Evolutionary conservation across 2,888 invertebrate genomes (phyloP).

Genomic region (Stratiomys singularior): DNA sequence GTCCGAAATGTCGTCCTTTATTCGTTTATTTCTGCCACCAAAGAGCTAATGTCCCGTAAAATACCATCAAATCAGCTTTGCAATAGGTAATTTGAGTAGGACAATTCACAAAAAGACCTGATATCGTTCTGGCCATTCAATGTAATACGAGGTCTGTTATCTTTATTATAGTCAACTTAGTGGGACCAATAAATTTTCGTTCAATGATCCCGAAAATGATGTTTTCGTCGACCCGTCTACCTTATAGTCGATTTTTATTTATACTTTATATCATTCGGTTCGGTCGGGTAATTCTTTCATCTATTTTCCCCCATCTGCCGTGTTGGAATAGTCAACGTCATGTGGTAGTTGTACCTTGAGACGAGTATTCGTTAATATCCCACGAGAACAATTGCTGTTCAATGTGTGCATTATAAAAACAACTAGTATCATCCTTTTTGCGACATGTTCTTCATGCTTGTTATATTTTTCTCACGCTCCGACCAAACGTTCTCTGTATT

Average conservation of each 20-base stretch:
- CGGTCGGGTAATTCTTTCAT: not conserved
- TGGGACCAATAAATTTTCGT: constrained; percentile 51
- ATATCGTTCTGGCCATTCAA: not conserved
- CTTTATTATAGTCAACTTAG: constrained; percentile 44
- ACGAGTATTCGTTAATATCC: constrained; percentile 16
- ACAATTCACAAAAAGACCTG: not conserved
- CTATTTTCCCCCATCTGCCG: not conserved
- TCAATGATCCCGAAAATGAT: constrained; percentile 52
- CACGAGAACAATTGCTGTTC: constrained; percentile 34
- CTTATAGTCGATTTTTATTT: not conserved
- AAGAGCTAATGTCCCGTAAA: constrained; percentile 25
- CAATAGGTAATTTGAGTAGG: not conserved
- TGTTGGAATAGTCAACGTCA: no score
- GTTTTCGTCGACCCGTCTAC: constrained; percentile 44
- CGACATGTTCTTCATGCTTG: not conserved
- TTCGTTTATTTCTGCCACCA: no score
- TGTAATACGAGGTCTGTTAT: constrained; percentile 5
- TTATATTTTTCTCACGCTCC: not conserved
- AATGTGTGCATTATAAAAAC: not conserved
- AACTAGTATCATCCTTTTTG: constrained; percentile 5
- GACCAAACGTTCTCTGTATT: not conserved
- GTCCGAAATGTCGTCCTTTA: no score
- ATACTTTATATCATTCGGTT: not conserved
- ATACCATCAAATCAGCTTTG: not conserved
- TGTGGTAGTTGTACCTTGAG: not conserved